Percentiles rank a stretch among this genome's conserved stretches.
phyloP scores from a whole-genome alignment of 2,113 vertebrate genomes.

The Menidia beryllina region DNA sequence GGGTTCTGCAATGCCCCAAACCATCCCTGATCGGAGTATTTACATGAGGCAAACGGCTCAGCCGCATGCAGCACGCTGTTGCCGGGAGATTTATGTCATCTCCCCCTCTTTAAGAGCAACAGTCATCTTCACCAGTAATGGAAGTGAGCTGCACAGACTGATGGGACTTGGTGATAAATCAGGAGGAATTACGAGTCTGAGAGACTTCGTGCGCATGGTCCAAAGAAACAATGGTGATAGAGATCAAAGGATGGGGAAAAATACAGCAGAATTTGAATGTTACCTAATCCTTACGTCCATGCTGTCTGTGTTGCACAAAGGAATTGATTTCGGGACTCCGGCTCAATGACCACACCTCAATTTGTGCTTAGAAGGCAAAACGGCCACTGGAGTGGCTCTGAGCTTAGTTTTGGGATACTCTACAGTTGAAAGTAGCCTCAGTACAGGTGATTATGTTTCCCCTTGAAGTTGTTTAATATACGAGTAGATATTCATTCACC shows the following conservation, averaged over 20 bases:
- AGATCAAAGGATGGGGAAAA: not conserved
- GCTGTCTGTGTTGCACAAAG: slow-evolving; percentile 34
- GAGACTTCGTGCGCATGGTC: not conserved
- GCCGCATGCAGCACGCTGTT: not conserved
- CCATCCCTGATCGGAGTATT: not conserved
- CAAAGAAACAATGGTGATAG: slow-evolving; percentile 3
- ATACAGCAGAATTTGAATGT: not conserved
- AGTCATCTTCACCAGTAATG: slow-evolving; percentile 49
- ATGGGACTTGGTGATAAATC: slow-evolving; percentile 40
- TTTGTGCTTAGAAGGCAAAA: slow-evolving; percentile 39
- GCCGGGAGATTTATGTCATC: slow-evolving; percentile 47
- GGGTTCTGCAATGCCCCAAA: not conserved
- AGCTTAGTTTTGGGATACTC: not conserved
- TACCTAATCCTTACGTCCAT: slow-evolving; percentile 1
- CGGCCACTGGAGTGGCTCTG: slow-evolving; percentile 4
- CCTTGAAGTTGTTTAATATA: not conserved
- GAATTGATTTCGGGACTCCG: slow-evolving; percentile 44
- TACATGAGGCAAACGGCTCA: slow-evolving; percentile 6
- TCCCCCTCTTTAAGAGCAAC: slow-evolving; percentile 40
- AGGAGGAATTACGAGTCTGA: slow-evolving; percentile 23
- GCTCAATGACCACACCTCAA: slow-evolving; percentile 62
- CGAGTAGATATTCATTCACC: not conserved
- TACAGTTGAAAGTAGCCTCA: not conserved
- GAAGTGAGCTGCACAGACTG: slow-evolving; percentile 56
- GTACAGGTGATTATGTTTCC: not conserved